These are phyloP conservation scores for Actinostola sp. DNA, from an alignment of 92 coral and sea anemone species.

Conservation along the genomic window DNA sequence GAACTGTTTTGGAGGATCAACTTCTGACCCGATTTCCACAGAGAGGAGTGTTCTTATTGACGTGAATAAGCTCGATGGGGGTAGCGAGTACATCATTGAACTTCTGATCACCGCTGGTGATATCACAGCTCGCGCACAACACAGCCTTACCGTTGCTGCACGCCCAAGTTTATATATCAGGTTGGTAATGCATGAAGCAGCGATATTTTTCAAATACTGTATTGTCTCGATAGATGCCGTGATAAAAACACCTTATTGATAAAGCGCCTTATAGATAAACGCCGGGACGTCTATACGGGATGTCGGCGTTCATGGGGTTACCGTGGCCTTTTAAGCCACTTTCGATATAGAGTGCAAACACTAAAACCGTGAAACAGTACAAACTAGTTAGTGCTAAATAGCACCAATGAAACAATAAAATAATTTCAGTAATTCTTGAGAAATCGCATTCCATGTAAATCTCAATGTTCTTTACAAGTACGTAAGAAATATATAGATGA, in stretches of 20 bases:
- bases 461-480: too few relatives aligned
- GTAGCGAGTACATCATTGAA: conserved; percentile 9
- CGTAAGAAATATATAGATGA: too few relatives aligned
- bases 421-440: too few relatives aligned
- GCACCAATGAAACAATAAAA: too few relatives aligned
- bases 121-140: not conserved
- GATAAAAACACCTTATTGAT: not conserved
- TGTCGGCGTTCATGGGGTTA: too few relatives aligned
- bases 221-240: not conserved
- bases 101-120: conserved; percentile 18
- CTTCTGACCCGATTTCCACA: conserved; percentile 3
- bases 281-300: too few relatives aligned
- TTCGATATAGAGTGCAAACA: too few relatives aligned
- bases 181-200: not conserved
- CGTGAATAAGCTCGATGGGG: conserved; percentile 7
- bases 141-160: conserved; percentile 10
- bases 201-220: not conserved
- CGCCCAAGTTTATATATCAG: conserved; percentile 7
- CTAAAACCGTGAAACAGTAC: too few relatives aligned
- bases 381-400: too few relatives aligned
- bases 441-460: too few relatives aligned
- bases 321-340: too few relatives aligned
- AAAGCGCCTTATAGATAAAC: too few relatives aligned
- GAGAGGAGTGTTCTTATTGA: not conserved
- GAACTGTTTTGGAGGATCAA: conserved; percentile 18